Conservation (phyloP, 2,888 invertebrate genomes). For the Thysanoteuthis rhombus region DNA sequence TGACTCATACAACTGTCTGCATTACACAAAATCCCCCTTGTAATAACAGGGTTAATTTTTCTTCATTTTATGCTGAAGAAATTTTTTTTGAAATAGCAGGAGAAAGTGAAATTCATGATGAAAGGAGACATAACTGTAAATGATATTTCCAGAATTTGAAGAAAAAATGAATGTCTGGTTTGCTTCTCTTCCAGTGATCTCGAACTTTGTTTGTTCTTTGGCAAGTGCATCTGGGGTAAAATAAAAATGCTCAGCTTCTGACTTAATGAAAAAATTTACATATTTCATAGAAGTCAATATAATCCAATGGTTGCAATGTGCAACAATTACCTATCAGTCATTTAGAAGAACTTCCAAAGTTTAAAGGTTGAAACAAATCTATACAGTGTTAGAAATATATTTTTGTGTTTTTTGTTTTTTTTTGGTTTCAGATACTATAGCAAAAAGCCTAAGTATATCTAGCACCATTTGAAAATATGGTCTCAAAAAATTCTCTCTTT, state of each 20-base stretch:
- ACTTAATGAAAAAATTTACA: not conserved
- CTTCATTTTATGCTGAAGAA: not conserved
- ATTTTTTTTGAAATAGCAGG: not conserved
- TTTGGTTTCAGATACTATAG: not conserved
- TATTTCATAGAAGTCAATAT: not conserved
- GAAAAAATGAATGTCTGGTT: not conserved
- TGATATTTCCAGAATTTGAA: constrained; percentile 23
- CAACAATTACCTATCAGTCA: not conserved
- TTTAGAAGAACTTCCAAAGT: not conserved
- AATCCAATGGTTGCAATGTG: constrained; percentile 12
- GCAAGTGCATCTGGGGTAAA: not conserved
- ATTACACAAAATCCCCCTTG: constrained; percentile 19
- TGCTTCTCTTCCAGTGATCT: not conserved
- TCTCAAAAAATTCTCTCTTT: not conserved
- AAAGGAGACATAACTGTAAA: constrained; percentile 28
- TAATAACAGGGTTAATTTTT: not conserved
- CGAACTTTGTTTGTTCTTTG: not conserved
- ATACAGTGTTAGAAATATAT: constrained; percentile 12
- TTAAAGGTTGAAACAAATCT: not conserved
- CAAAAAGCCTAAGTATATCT: constrained; percentile 29
- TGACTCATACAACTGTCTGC: constrained; percentile 24
- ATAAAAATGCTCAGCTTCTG: not conserved
- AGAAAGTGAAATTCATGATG: constrained; percentile 12
- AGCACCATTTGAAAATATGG: constrained; percentile 27
- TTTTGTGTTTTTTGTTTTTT: not conserved